A percentile compares a stretch with the other conserved stretches of the same genome.
phyloP scores from a whole-genome alignment of 2,113 vertebrate species.

The Dunckerocampus dactyliophorus region DNA sequence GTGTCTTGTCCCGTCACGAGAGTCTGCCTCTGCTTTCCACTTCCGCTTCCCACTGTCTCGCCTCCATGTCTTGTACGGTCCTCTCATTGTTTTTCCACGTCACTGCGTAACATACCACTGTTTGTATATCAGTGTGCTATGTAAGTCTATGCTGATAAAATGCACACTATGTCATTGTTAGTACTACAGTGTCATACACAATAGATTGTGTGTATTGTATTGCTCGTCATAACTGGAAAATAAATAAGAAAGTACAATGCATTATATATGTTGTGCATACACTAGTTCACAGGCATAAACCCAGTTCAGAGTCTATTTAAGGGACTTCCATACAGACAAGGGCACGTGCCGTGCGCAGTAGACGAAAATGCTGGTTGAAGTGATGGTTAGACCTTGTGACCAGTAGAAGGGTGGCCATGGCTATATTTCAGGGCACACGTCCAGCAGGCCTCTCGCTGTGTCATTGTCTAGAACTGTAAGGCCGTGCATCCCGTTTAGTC shows the following conservation, averaged over 20 bases:
- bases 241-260: not conserved
- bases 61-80: conserved; percentile 37
- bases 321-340: too few species aligned
- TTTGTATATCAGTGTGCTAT: not conserved
- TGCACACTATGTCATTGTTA: not conserved
- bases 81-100: conserved; percentile 21
- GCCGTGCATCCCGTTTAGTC: too few species aligned
- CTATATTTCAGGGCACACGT: too few species aligned
- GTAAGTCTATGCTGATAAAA: not conserved
- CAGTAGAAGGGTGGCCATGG: not conserved
- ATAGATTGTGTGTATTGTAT: not conserved
- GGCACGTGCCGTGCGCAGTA: too few species aligned
- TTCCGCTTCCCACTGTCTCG: conserved; percentile 59
- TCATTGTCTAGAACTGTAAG: too few species aligned
- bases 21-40: conserved; percentile 34
- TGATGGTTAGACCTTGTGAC: not conserved
- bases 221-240: not conserved
- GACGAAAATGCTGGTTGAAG: not conserved
- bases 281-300: not conserved
- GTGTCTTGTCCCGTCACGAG: conserved; percentile 44
- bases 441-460: too few species aligned
- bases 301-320: not conserved
- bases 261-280: not conserved
- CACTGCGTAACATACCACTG: not conserved
- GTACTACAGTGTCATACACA: not conserved